Evolutionary conservation across 1,140 invertebrate genomes (phyloP).

Genomic region (Drosophila mayri): DNA sequence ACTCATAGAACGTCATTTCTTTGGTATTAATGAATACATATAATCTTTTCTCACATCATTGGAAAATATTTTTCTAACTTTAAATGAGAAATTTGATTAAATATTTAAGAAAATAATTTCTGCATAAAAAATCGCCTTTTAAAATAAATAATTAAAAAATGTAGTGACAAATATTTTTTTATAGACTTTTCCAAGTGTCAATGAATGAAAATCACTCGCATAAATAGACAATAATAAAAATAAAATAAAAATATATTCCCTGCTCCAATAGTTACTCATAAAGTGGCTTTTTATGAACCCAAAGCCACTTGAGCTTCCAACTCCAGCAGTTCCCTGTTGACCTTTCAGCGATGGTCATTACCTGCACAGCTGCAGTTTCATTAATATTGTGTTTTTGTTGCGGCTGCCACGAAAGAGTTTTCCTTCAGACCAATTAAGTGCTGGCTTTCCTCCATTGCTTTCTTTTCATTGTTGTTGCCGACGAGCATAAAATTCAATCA

Average conservation of each 20-base stretch:
- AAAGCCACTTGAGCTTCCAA: constrained; percentile 18
- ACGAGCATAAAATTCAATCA: constrained; percentile 83
- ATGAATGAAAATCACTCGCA: constrained; percentile 11
- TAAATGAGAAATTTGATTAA: no score
- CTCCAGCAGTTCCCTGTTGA: constrained; percentile 32
- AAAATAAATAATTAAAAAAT: no score
- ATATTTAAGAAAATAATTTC: no score
- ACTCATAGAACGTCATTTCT: no score
- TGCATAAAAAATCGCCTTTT: no score
- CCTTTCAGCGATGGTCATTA: constrained; percentile 50
- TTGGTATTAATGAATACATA: no score
- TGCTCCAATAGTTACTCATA: constrained; percentile 18
- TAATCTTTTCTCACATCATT: no score
- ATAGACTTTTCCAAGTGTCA: background rate
- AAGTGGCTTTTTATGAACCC: constrained; percentile 48
- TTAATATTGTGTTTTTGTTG: constrained; percentile 45
- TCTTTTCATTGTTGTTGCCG: constrained; percentile 56
- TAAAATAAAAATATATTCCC: constrained; percentile 2
- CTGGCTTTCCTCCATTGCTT: constrained; percentile 30
- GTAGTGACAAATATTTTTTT: background rate
- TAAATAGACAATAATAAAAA: constrained; percentile 12
- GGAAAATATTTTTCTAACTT: no score
- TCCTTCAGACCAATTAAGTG: constrained; percentile 47
- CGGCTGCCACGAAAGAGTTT: constrained; percentile 20
- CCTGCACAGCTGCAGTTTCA: constrained; percentile 56